Evolutionary conservation across 2,113 vertebrate species (phyloP).

Genomic region (Podarcis muralis): DNA sequence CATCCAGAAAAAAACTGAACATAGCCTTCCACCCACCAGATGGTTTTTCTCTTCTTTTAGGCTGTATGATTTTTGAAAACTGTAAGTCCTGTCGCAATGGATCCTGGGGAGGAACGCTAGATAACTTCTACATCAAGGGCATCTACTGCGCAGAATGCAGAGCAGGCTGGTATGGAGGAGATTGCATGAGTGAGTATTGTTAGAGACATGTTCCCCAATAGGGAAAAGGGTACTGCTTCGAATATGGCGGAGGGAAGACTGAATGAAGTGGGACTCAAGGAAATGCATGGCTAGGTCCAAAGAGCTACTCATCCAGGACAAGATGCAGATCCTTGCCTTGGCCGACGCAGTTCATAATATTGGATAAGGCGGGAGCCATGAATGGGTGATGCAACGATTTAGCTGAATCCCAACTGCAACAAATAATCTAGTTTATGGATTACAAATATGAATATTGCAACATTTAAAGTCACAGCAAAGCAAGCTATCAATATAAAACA

Average conservation of each 20-base stretch:
- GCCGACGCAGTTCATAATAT: not conserved
- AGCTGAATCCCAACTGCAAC: too few relatives aligned
- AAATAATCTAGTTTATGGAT: too few relatives aligned
- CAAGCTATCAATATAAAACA: too few relatives aligned
- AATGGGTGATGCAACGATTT: not conserved
- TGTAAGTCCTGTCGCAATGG: slow-evolving; percentile 95
- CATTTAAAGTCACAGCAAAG: too few relatives aligned
- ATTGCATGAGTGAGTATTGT: slow-evolving; percentile 92
- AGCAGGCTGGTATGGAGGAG: slow-evolving; percentile 95
- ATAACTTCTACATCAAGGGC: slow-evolving; percentile 93
- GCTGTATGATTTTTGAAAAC: slow-evolving; percentile 96
- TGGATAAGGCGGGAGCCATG: not conserved
- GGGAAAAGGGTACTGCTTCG: not conserved
- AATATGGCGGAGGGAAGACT: too few relatives aligned
- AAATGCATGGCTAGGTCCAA: not conserved
- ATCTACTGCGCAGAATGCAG: slow-evolving; percentile 93
- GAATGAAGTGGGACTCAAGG: not conserved
- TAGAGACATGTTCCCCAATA: not conserved
- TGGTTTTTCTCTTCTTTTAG: slow-evolving; percentile 61
- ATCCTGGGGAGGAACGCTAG: slow-evolving; percentile 89
- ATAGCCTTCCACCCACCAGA: not conserved
- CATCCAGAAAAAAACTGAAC: not conserved
- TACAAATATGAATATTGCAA: not conserved
- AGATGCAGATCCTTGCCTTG: rapidly evolving
- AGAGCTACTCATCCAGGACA: not conserved